Conservation (phyloP, 2,113 vertebrate genomes). For the Hirundichthys speculiger region DNA sequence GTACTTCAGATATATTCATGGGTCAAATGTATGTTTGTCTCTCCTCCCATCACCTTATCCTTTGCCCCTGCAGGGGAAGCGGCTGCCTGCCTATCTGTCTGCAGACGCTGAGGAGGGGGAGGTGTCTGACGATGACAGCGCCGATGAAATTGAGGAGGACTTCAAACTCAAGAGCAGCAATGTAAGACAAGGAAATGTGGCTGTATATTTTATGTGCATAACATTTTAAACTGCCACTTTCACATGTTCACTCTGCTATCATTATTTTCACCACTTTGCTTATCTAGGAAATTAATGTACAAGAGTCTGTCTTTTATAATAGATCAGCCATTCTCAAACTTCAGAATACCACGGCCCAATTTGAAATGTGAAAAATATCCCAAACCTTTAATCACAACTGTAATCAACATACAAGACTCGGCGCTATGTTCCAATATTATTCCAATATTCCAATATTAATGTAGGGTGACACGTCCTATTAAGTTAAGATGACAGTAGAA, state of each 20-base stretch:
- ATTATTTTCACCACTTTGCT: too few species aligned
- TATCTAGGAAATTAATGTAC: too few species aligned
- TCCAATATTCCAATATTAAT: too few species aligned
- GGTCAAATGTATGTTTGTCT: conserved; percentile 11
- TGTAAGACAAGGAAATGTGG: conserved; percentile 68
- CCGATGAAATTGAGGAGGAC: conserved; percentile 97
- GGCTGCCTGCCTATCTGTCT: conserved; percentile 89
- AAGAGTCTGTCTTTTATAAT: background rate
- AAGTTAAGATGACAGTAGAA: too few species aligned
- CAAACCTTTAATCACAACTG: too few species aligned
- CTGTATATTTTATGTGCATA: background rate
- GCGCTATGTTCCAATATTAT: too few species aligned
- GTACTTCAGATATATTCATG: background rate
- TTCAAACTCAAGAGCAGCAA: conserved; percentile 92
- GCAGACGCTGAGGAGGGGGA: conserved; percentile 96
- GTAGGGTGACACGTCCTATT: too few species aligned
- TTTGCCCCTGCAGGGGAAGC: conserved; percentile 87
- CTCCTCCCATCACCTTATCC: conserved; percentile 5
- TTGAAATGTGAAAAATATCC: too few species aligned
- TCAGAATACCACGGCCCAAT: too few species aligned
- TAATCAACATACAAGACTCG: too few species aligned
- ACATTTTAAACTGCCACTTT: too few species aligned
- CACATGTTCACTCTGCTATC: background rate
- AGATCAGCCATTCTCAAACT: too few species aligned
- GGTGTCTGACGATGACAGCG: conserved; percentile 97